Evolutionary conservation across 2,888 invertebrate species (phyloP).

Genomic region (Adelphocoris suturalis): DNA sequence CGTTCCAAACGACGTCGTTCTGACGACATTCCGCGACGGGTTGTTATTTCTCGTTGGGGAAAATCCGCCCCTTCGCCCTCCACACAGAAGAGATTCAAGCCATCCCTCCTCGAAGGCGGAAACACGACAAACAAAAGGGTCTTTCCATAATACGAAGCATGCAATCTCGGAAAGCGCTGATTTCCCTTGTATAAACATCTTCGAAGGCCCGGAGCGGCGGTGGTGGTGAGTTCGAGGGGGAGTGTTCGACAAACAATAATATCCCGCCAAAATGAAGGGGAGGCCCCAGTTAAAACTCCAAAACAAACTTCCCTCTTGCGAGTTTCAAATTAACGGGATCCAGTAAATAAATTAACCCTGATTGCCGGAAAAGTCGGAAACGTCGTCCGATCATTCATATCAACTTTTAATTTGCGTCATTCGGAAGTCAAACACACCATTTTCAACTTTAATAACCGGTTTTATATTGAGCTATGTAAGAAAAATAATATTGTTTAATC

Average conservation of each 20-base stretch:
- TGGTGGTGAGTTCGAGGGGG: background rate
- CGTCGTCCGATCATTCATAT: background rate
- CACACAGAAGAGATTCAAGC: background rate
- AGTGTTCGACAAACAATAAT: constrained; percentile 60
- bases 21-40: constrained; percentile 45
- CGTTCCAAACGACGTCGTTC: constrained; percentile 32
- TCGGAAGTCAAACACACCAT: background rate
- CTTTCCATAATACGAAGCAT: constrained; percentile 32
- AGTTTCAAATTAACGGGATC: background rate
- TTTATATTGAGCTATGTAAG: too few relatives aligned
- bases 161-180: constrained; percentile 64
- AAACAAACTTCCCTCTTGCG: constrained; percentile 44
- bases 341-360: background rate
- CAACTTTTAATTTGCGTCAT: constrained; percentile 12
- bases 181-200: constrained; percentile 64
- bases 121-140: constrained; percentile 55
- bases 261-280: constrained; percentile 35
- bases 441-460: background rate
- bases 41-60: constrained; percentile 43
- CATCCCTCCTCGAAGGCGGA: background rate
- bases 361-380: background rate
- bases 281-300: constrained; percentile 40
- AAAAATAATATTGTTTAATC: too few relatives aligned
- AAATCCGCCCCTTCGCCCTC: background rate
- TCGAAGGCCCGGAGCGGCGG: constrained; percentile 12